phyloP scores from a whole-genome alignment of 2,797 vertebrate species.

The Acanthopagrus latus region DNA sequence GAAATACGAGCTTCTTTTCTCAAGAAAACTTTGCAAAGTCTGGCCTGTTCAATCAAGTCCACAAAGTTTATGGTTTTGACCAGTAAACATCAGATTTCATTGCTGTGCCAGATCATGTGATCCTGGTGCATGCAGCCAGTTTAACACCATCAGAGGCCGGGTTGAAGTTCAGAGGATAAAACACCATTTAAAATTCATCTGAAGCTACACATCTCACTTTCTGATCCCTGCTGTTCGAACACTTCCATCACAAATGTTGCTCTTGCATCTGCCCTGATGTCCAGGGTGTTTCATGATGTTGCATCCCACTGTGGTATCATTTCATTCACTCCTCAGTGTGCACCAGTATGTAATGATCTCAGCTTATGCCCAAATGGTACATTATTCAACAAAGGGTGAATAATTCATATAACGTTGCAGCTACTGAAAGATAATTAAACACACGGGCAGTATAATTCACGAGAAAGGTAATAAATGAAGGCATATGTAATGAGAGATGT shows the following conservation, averaged over 20 bases:
- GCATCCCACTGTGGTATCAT: slow-evolving; percentile 54
- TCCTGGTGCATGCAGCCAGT: slow-evolving; percentile 29
- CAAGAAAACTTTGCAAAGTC: slow-evolving; percentile 17
- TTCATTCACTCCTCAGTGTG: slow-evolving; percentile 41
- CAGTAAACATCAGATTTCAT: slow-evolving; percentile 40
- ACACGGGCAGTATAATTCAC: slow-evolving; percentile 65
- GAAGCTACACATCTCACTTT: slow-evolving; percentile 41
- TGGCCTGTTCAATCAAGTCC: not conserved
- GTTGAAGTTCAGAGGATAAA: slow-evolving; percentile 58
- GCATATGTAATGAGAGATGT: slow-evolving; percentile 40
- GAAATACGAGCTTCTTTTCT: slow-evolving; percentile 16
- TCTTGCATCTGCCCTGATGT: slow-evolving; percentile 56
- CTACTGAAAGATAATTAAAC: slow-evolving; percentile 78
- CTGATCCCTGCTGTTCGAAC: slow-evolving; percentile 54
- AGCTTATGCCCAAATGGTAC: slow-evolving; percentile 65
- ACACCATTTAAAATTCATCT: slow-evolving; percentile 64
- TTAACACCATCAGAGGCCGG: slow-evolving; percentile 41
- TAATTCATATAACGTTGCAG: slow-evolving; percentile 75
- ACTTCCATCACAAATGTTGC: slow-evolving; percentile 39
- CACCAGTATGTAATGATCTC: slow-evolving; percentile 69
- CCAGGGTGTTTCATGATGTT: slow-evolving; percentile 59
- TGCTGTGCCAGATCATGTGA: slow-evolving; percentile 16
- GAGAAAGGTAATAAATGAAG: slow-evolving; percentile 64
- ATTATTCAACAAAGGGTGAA: slow-evolving; percentile 81
- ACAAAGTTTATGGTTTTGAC: slow-evolving; percentile 29